These are phyloP conservation scores for Lucilia cuprina DNA, from an alignment of 1,140 invertebrate genomes.

Conservation along the genomic window DNA sequence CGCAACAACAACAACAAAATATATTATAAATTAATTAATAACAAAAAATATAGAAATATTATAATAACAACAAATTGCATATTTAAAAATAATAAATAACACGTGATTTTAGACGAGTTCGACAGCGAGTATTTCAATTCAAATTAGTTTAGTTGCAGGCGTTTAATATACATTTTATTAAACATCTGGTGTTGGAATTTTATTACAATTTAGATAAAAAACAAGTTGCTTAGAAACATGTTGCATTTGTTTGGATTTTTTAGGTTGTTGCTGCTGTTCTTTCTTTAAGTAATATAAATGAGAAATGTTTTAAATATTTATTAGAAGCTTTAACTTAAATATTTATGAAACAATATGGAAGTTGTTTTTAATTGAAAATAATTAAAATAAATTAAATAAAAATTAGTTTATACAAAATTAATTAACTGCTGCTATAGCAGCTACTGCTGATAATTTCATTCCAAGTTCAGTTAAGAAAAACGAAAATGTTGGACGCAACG, in stretches of 20 bases:
- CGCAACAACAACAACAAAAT: too few species aligned
- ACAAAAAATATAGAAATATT: too few species aligned
- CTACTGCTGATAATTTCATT: too few species aligned
- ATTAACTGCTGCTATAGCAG: background rate
- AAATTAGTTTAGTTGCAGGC: background rate
- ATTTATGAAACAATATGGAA: background rate
- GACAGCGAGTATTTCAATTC: too few species aligned
- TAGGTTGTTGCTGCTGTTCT: background rate
- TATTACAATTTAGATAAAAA: background rate
- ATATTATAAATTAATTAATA: too few species aligned
- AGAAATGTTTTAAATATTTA: conserved; percentile 5
- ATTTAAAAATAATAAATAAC: background rate
- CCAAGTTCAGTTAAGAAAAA: too few species aligned
- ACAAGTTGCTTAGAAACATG: conserved; percentile 5
- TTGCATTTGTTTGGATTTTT: background rate
- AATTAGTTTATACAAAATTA: background rate
- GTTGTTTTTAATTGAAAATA: background rate
- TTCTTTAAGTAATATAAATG: background rate
- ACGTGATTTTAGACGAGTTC: background rate
- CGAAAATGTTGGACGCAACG: background rate
- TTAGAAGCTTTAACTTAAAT: background rate
- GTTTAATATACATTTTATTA: background rate
- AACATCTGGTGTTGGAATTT: background rate
- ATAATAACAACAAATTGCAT: background rate
- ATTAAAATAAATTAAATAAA: conserved; percentile 1